phyloP scores from a whole-genome alignment of 2,113 vertebrate genomes.

The Bubalus kerabau region DNA sequence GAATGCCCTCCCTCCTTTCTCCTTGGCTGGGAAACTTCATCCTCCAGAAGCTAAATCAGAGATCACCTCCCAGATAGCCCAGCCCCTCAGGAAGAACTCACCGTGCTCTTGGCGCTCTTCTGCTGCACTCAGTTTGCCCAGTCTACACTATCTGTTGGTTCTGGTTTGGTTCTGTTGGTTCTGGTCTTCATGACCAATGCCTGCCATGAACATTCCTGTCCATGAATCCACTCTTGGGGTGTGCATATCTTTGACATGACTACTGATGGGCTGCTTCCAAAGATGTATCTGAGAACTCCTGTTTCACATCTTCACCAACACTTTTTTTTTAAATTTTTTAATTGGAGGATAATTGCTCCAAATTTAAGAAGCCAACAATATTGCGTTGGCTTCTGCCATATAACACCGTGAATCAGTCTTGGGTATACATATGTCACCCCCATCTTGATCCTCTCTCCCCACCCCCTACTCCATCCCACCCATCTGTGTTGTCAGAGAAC shows the following conservation, averaged over 20 bases:
- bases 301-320: background rate
- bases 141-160: background rate
- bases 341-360: background rate
- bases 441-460: background rate
- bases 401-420: background rate
- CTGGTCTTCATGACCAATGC: background rate
- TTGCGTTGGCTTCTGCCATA: background rate
- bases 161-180: background rate
- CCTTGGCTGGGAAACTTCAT: background rate
- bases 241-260: background rate
- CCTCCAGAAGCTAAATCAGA: background rate
- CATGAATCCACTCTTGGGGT: background rate
- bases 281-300: background rate
- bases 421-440: background rate
- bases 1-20: background rate
- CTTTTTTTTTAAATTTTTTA: background rate
- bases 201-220: background rate
- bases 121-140: background rate
- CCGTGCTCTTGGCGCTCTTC: background rate
- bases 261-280: background rate
- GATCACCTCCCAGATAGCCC: background rate
- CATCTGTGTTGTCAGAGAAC: background rate
- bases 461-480: background rate
- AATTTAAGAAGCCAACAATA: background rate
- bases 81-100: background rate